Percentiles rank a stretch among this genome's conserved stretches.
phyloP scores from a whole-genome alignment of 1,140 invertebrate species.

The Drosophila dunni region DNA sequence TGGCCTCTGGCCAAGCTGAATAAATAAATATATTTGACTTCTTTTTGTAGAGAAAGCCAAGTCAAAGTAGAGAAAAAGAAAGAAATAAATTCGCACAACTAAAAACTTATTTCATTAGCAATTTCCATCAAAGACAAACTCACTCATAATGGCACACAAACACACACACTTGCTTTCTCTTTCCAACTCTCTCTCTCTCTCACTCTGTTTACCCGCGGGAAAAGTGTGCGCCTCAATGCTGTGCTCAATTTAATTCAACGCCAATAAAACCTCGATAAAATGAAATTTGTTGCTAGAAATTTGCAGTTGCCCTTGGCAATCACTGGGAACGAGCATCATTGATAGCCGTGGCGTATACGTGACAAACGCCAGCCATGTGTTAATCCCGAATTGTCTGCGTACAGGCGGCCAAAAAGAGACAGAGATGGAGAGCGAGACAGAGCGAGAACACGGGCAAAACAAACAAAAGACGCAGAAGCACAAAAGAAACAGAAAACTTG shows the following conservation, averaged over 20 bases:
- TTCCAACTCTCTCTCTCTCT: not conserved
- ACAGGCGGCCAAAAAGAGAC: constrained; percentile 9
- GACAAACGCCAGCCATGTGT: constrained; percentile 60
- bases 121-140: constrained; percentile 68
- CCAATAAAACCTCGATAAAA: constrained; percentile 74
- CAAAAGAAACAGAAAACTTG: constrained; percentile 55
- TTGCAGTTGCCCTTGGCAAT: constrained; percentile 46
- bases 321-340: constrained; percentile 51
- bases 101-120: constrained; percentile 82
- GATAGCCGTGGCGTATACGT: constrained; percentile 53
- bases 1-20: constrained; percentile 48
- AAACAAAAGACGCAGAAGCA: constrained; percentile 24
- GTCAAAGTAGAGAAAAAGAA: constrained; percentile 48
- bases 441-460: not conserved
- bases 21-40: constrained; percentile 60
- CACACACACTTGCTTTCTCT: not conserved
- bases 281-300: constrained; percentile 58
- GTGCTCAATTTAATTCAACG: constrained; percentile 79
- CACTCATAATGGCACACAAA: constrained; percentile 29
- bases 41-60: constrained; percentile 16
- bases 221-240: constrained; percentile 44
- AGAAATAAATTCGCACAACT: constrained; percentile 71
- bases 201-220: constrained; percentile 2
- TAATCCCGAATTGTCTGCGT: constrained; percentile 55
- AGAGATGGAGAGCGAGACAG: constrained; percentile 19